A percentile compares a stretch with the other conserved stretches of the same genome.
phyloP scores from a whole-genome alignment of 2,888 invertebrate species.

The Sycophila texana region DNA sequence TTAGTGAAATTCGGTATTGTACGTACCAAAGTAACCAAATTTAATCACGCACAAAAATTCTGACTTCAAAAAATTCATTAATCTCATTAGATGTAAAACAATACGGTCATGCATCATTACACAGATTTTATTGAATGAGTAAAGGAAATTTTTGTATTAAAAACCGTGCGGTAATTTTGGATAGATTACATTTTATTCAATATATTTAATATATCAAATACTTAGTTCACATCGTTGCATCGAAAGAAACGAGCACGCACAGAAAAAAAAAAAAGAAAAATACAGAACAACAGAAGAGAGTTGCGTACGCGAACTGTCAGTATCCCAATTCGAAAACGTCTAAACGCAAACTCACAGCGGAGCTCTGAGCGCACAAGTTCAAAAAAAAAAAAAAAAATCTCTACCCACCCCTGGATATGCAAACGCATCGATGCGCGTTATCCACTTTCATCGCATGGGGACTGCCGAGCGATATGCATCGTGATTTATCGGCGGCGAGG shows the following conservation, averaged over 20 bases:
- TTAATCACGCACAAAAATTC: no score
- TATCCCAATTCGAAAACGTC: slow-evolving; percentile 14
- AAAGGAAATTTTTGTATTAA: no score
- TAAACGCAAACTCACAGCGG: slow-evolving; percentile 24
- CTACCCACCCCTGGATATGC: slow-evolving; percentile 26
- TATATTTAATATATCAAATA: background rate
- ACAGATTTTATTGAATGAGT: no score
- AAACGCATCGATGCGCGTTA: slow-evolving; percentile 51
- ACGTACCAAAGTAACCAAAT: no score
- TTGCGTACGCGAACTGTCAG: slow-evolving; percentile 29
- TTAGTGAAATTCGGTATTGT: no score
- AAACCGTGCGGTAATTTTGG: no score
- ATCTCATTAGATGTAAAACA: no score
- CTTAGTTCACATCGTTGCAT: background rate
- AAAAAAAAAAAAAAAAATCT: slow-evolving; percentile 52
- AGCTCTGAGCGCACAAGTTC: slow-evolving; percentile 18
- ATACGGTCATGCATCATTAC: no score
- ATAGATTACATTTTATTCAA: no score
- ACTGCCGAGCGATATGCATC: slow-evolving; percentile 33
- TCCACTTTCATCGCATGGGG: slow-evolving; percentile 58
- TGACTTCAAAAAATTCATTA: no score
- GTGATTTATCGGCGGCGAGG: slow-evolving; percentile 55
- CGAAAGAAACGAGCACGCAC: background rate
- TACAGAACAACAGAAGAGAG: background rate
- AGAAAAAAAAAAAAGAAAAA: background rate